phyloP scores from a whole-genome alignment of 2,113 vertebrate genomes.

The Panthera uncia region DNA sequence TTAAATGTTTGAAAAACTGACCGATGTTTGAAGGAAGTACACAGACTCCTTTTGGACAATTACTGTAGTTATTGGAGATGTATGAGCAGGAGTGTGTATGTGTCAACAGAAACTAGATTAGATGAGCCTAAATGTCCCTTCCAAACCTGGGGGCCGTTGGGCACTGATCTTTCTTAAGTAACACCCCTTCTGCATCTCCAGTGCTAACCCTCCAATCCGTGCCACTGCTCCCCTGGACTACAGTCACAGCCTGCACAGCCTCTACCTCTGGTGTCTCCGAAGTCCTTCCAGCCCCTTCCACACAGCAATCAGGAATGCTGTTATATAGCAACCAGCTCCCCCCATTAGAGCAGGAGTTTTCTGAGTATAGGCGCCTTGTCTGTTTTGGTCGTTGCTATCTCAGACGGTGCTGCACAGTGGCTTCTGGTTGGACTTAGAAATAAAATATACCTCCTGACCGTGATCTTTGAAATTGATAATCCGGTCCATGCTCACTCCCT shows the following conservation, averaged over 20 bases:
- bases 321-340: background rate
- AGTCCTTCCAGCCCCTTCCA: background rate
- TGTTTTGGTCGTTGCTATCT: background rate
- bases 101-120: background rate
- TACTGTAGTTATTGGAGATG: background rate
- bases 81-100: accelerated
- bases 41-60: background rate
- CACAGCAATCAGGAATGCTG: background rate
- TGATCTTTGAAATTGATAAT: background rate
- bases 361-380: background rate
- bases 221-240: background rate
- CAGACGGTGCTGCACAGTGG: background rate
- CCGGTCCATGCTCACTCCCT: background rate
- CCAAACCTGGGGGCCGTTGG: background rate
- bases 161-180: background rate
- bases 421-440: background rate
- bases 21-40: background rate
- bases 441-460: background rate
- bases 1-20: background rate
- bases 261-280: too few relatives aligned
- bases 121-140: background rate
- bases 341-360: background rate
- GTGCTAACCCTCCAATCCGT: background rate
- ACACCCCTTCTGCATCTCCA: background rate
- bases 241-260: background rate